Evolutionary conservation across 2,888 invertebrate genomes (phyloP).

Genomic region (Nemapogon koenigi): DNA sequence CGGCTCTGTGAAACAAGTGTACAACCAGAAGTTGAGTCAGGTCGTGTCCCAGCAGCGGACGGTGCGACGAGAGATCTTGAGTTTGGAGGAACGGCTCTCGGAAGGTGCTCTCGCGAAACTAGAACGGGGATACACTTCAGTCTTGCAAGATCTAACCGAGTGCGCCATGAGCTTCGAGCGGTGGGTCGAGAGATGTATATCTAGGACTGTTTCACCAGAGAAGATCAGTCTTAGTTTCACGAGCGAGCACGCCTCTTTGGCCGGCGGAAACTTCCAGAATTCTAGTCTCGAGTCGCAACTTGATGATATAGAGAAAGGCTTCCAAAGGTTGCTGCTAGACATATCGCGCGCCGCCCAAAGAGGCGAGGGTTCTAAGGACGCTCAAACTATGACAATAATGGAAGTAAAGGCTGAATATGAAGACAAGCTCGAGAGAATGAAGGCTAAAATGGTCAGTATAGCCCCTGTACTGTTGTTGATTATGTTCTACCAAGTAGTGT

Average conservation of each 20-base stretch:
- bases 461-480: slow-evolving; percentile 50
- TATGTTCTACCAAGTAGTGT: slow-evolving; percentile 53
- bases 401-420: slow-evolving; percentile 73
- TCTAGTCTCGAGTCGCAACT: slow-evolving; percentile 43
- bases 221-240: slow-evolving; percentile 46
- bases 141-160: slow-evolving; percentile 46
- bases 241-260: slow-evolving; percentile 30
- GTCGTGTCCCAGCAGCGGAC: slow-evolving; percentile 45
- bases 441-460: slow-evolving; percentile 79
- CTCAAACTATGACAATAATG: slow-evolving; percentile 40
- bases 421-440: slow-evolving; percentile 78
- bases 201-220: slow-evolving; percentile 36
- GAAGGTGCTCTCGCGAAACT: slow-evolving; percentile 36
- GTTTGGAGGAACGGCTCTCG: slow-evolving; percentile 31
- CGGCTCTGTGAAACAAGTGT: slow-evolving; percentile 40
- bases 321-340: slow-evolving; percentile 43
- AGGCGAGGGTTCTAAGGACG: slow-evolving; percentile 31
- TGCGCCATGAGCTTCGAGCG: slow-evolving; percentile 43
- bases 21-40: slow-evolving; percentile 39
- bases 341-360: slow-evolving; percentile 28
- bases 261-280: slow-evolving; percentile 35
- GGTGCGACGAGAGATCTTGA: slow-evolving; percentile 44
- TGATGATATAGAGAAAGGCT: slow-evolving; percentile 44
- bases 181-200: slow-evolving; percentile 45
- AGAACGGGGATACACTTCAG: slow-evolving; percentile 44